Conservation (phyloP, 2,113 vertebrate species). For the Amblyopsis rosae region DNA sequence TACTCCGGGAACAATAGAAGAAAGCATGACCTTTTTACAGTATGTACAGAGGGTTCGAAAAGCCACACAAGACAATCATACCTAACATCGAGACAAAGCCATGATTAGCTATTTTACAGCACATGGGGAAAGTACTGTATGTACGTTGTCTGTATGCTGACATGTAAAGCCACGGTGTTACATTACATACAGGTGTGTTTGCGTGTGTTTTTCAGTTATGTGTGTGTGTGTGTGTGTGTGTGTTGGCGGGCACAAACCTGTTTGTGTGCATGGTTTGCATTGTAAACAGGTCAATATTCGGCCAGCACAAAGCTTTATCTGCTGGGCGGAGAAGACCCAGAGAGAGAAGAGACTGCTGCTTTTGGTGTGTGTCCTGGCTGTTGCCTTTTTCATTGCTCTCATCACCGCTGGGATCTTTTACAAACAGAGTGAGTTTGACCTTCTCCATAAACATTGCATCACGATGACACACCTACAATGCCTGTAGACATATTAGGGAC, state of each 20-base stretch:
- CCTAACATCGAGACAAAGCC: constrained; percentile 34
- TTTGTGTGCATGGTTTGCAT: neutral
- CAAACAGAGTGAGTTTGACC: constrained; percentile 79
- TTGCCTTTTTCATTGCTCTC: constrained; percentile 76
- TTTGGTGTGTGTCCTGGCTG: constrained; percentile 67
- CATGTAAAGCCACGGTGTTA: neutral
- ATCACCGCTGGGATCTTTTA: constrained; percentile 82
- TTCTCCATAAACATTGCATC: neutral
- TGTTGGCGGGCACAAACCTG: neutral
- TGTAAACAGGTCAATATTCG: constrained; percentile 82
- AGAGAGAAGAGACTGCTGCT: constrained; percentile 81
- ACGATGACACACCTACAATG: neutral
- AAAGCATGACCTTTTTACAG: constrained; percentile 39
- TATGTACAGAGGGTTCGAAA: constrained; percentile 4
- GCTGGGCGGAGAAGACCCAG: constrained; percentile 79
- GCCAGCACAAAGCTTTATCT: constrained; percentile 54
- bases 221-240: neutral
- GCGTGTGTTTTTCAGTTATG: neutral
- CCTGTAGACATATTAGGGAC: neutral
- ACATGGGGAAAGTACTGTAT: neutral
- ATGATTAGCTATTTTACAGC: neutral
- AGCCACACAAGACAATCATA: constrained; percentile 21
- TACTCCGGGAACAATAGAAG: constrained; percentile 34
- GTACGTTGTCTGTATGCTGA: neutral
- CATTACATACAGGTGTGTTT: neutral